phyloP scores from a whole-genome alignment of 1,140 invertebrate species.

The Agraylea sexmaculata region DNA sequence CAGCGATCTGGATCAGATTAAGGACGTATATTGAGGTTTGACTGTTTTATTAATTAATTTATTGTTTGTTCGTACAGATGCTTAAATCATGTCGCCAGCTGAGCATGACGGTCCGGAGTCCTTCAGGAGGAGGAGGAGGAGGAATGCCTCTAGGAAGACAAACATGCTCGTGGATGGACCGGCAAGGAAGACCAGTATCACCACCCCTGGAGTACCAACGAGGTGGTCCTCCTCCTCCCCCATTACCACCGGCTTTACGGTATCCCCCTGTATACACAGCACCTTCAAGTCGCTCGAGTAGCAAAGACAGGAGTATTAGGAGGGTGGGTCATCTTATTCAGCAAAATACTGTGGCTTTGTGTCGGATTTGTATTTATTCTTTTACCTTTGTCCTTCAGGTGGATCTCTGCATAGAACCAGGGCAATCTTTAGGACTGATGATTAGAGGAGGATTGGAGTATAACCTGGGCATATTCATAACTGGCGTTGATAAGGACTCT shows the following conservation, averaged over 20 bases:
- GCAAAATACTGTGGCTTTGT: background rate
- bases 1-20: no score
- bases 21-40: no score
- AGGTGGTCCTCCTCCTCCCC: constrained; percentile 30
- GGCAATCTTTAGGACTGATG: constrained; percentile 83
- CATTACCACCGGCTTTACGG: constrained; percentile 31
- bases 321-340: constrained; percentile 32
- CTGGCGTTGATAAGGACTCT: constrained; percentile 84
- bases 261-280: constrained; percentile 26
- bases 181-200: constrained; percentile 73
- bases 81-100: constrained; percentile 74
- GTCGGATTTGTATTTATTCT: background rate
- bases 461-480: constrained; percentile 89
- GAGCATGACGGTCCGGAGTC: constrained; percentile 75
- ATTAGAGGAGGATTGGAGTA: constrained; percentile 89
- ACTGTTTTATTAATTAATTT: background rate
- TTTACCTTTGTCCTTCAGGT: constrained; percentile 42
- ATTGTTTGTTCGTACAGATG: constrained; percentile 49
- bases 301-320: constrained; percentile 45
- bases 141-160: constrained; percentile 52
- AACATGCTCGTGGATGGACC: constrained; percentile 86
- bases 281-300: constrained; percentile 37
- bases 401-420: constrained; percentile 75
- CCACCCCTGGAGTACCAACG: constrained; percentile 55
- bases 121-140: constrained; percentile 26